These are phyloP conservation scores for Pilophorus perplexus DNA, from an alignment of 2,888 invertebrate species.

Conservation along the genomic window DNA sequence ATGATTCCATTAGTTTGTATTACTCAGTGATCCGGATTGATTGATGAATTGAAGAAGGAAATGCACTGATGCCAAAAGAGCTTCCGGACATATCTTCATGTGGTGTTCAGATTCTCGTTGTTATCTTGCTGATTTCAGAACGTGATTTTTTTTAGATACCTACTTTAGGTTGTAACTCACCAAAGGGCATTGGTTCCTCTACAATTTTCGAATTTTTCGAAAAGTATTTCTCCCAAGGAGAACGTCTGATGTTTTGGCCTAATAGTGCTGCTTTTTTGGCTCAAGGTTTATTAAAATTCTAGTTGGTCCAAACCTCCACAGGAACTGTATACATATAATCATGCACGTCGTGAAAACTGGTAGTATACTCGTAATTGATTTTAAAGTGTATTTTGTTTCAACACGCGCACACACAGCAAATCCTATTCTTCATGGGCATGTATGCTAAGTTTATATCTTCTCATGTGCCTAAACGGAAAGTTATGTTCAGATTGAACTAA, in stretches of 20 bases:
- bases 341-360: too few species aligned
- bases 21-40: background rate
- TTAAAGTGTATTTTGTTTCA: too few species aligned
- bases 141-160: background rate
- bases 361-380: too few species aligned
- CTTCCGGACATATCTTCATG: background rate
- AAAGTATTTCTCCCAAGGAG: constrained; percentile 20
- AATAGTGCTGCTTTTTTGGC: constrained; percentile 22
- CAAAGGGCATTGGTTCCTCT: constrained; percentile 2
- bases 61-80: background rate
- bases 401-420: too few species aligned
- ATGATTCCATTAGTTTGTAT: background rate
- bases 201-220: background rate
- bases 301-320: too few species aligned
- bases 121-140: too few species aligned
- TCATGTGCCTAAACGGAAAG: too few species aligned
- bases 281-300: constrained; percentile 13
- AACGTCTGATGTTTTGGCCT: constrained; percentile 24
- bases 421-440: too few species aligned
- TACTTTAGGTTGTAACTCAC: background rate
- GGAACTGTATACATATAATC: too few species aligned
- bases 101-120: background rate
- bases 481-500: too few species aligned
- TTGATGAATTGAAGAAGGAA: too few species aligned
- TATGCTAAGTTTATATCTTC: too few species aligned